Base-by-base conservation (phyloP, 2,888 invertebrate genomes). In the Sympetrum striolatum region DNA sequence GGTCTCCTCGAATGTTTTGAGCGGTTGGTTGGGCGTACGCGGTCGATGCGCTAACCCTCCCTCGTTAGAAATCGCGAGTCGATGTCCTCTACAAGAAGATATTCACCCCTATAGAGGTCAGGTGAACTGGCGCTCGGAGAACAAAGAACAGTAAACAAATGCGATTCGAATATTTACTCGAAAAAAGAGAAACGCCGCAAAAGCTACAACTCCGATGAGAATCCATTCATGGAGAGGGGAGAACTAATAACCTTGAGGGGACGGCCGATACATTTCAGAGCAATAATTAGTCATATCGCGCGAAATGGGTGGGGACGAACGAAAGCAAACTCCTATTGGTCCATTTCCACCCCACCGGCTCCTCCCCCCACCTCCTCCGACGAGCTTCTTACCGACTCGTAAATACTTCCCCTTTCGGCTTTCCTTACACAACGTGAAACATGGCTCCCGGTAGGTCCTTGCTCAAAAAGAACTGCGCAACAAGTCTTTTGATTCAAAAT, bases 391-490 rank as follows among this genome's bases (percentile, higher is more conserved):
- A 37, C 86, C 86, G 64, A 37, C 86, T 64, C 86, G 86, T 86
- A 64, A 86, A 86, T 86, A 60, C 86, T 60, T 22, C 86, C 25
- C 60, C 86, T 86, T 86, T 82, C 82, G 58, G 82, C 82, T 82
- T 58, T 82, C 82, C 82, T 58, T 53, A 37, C 82, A 35, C 82
- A 82, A 22, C 60, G 86, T 86, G 86, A 64, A 86, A 64, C 86
- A 86, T 86, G 86, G 86, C 86, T 86, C 64, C 86, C 18, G 86
- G 86, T 58, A 86, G 86, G 60, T 22, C 82, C 82, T n/a, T 58
- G 58, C 60, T 86, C 86, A 37, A 86, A 86, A 86, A 86, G 86
- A 86, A 86, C 60, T 86, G 86, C 86, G 86, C 86, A 86, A 86
- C 86, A 86, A 86, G 86, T 86, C 86, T 64, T 86, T 86, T n/a